phyloP scores from a whole-genome alignment of 1,140 invertebrate genomes.

The Cecropterus lyciades region DNA sequence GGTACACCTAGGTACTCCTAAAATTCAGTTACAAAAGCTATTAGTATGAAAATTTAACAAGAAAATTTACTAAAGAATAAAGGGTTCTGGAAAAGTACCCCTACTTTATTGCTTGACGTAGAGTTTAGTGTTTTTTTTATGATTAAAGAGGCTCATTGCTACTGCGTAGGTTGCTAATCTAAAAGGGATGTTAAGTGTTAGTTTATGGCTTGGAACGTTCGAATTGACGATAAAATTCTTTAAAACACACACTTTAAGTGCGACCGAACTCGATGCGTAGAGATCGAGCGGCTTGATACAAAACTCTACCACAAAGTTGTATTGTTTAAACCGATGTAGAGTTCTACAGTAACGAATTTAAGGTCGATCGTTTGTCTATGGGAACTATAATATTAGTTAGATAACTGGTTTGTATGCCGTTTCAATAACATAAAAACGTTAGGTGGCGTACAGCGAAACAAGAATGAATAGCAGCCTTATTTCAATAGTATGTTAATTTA shows the following conservation, averaged over 20 bases:
- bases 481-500: constrained; percentile 29
- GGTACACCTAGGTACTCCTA: too few species aligned
- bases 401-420: too few species aligned
- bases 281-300: neutral
- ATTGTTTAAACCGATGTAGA: too few species aligned
- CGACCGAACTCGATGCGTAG: neutral
- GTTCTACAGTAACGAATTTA: too few species aligned
- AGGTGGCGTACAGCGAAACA: neutral
- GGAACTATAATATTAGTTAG: too few species aligned
- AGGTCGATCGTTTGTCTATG: too few species aligned
- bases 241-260: constrained; percentile 21
- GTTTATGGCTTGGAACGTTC: constrained; percentile 15
- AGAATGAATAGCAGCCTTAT: constrained; percentile 15
- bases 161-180: constrained; percentile 19
- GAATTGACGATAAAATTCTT: constrained; percentile 15
- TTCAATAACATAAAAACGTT: neutral
- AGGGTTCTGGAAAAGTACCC: too few species aligned
- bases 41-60: too few species aligned
- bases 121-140: constrained; percentile 9
- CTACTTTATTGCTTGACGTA: constrained; percentile 5
- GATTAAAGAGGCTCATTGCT: constrained; percentile 6
- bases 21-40: too few species aligned
- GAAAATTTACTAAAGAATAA: too few species aligned
- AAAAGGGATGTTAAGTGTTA: constrained; percentile 21
- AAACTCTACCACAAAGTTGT: too few species aligned